These are phyloP conservation scores for Agonopterix heracliana DNA, from an alignment of 2,888 invertebrate species.

Conservation along the genomic window DNA sequence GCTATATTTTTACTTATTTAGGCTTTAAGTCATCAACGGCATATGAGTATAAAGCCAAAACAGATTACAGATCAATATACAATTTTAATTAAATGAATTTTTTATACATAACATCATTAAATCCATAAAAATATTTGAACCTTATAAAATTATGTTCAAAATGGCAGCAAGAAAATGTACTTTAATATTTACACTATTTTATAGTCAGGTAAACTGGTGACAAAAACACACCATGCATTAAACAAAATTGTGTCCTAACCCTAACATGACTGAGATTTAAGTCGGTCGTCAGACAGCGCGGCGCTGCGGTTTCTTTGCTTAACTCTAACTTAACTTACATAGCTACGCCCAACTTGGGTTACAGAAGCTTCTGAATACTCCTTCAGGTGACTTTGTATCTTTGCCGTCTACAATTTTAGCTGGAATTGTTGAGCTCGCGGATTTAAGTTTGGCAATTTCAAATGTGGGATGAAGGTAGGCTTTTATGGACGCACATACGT, in stretches of 20 bases:
- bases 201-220: no score
- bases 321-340: constrained; percentile 60
- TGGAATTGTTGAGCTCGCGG: constrained; percentile 41
- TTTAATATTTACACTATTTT: no score
- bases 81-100: no score
- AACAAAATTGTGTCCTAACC: constrained; percentile 25
- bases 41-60: no score
- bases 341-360: constrained; percentile 61
- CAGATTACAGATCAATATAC: no score
- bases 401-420: constrained; percentile 52
- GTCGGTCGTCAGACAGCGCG: constrained; percentile 58
- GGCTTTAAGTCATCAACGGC: no score
- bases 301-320: constrained; percentile 68
- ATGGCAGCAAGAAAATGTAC: no score
- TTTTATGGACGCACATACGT: background rate
- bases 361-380: constrained; percentile 55
- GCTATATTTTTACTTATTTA: no score
- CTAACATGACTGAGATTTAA: constrained; percentile 54
- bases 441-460: constrained; percentile 52
- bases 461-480: constrained; percentile 33
- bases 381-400: constrained; percentile 63
- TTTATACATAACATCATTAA: no score
- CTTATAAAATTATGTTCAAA: no score
- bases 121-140: no score
- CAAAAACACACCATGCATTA: no score